Evolutionary conservation across 2,113 vertebrate genomes (phyloP).

Genomic region (Spilogale gracilis): DNA sequence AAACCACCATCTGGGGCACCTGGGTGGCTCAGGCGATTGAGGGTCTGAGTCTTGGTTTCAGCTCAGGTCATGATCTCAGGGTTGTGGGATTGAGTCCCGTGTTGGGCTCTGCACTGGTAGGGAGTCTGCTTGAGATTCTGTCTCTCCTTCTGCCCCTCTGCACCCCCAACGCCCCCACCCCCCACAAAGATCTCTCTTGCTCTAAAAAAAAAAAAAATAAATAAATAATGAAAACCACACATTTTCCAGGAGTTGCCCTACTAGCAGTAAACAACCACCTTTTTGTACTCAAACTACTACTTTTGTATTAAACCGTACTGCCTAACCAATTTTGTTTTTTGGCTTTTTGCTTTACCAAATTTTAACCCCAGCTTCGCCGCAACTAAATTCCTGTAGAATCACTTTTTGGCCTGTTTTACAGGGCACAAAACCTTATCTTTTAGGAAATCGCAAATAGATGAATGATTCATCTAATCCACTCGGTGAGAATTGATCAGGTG

Average conservation of each 20-base stretch:
- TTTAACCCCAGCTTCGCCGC: not conserved
- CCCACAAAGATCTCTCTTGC: too few species aligned
- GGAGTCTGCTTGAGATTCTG: not conserved
- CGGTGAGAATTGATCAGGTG: constrained; percentile 11
- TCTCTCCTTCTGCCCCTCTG: not conserved
- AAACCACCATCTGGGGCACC: not conserved
- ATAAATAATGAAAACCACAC: not conserved
- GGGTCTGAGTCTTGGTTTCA: not conserved
- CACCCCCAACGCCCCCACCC: too few species aligned
- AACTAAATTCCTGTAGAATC: not conserved
- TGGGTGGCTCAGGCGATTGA: not conserved
- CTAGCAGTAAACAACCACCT: not conserved
- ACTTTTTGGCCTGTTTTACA: not conserved
- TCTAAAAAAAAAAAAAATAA: not conserved
- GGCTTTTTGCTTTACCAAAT: not conserved
- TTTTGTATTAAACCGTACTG: not conserved
- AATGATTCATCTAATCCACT: constrained; percentile 12
- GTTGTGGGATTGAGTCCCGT: not conserved
- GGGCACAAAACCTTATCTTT: not conserved
- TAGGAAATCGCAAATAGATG: not conserved
- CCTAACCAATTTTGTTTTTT: not conserved
- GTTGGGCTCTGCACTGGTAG: not conserved
- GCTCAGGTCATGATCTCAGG: not conserved
- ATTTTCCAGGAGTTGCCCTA: not conserved
- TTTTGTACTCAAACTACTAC: too few species aligned